A percentile compares a stretch with the other conserved stretches of the same genome.
phyloP scores from a whole-genome alignment of 2,113 vertebrate species.

The Rhinolophus sinicus region DNA sequence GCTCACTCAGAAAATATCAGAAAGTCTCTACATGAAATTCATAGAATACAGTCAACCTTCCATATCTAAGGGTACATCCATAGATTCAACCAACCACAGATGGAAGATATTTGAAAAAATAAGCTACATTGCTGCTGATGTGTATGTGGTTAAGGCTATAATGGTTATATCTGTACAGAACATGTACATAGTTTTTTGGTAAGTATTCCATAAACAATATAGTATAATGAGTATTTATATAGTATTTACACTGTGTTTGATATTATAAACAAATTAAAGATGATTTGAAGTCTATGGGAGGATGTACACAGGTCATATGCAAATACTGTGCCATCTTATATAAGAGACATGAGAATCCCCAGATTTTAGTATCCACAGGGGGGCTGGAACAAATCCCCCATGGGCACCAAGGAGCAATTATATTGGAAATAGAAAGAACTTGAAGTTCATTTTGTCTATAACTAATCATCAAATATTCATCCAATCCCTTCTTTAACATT shows the following conservation, averaged over 20 bases:
- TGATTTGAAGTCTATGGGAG: not conserved
- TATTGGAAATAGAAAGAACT: not conserved
- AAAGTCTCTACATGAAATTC: not conserved
- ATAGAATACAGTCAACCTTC: not conserved
- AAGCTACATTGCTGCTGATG: not conserved
- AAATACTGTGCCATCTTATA: too few species aligned
- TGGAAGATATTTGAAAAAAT: not conserved
- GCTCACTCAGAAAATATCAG: not conserved
- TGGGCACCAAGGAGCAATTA: not conserved
- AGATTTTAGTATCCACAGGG: not conserved
- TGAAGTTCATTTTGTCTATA: not conserved
- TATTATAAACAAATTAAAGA: not conserved
- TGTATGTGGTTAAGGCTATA: not conserved
- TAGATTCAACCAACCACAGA: not conserved
- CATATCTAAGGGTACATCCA: not conserved
- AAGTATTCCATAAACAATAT: not conserved
- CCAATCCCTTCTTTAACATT: not conserved
- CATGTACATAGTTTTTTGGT: not conserved
- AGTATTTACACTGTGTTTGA: not conserved
- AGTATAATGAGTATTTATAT: not conserved
- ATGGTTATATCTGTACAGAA: too few species aligned
- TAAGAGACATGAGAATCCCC: not conserved
- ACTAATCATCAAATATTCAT: not conserved
- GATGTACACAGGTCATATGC: not conserved
- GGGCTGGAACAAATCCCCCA: not conserved